Percentiles rank a stretch among this genome's conserved stretches.
These are phyloP conservation scores for Drosophila punjabiensis DNA, from an alignment of 1,140 invertebrate genomes.

Conservation along the genomic window DNA sequence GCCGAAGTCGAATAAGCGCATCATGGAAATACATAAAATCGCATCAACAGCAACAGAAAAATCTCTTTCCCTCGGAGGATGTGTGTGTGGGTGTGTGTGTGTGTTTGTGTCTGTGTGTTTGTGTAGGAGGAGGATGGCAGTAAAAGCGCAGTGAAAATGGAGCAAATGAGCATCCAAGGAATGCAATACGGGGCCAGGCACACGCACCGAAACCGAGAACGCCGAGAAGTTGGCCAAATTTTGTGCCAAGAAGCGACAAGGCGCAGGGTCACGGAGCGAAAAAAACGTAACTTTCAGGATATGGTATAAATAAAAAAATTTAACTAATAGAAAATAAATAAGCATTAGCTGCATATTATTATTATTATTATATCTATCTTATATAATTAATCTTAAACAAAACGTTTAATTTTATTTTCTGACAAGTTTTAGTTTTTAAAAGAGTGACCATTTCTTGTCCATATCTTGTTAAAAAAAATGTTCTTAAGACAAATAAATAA, in stretches of 20 bases:
- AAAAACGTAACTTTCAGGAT: neutral
- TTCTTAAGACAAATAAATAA: too few relatives aligned
- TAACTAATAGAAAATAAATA: neutral
- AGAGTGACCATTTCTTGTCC: too few relatives aligned
- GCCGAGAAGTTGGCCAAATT: slow-evolving; percentile 38
- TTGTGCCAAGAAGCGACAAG: slow-evolving; percentile 27
- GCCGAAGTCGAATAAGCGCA: slow-evolving; percentile 78
- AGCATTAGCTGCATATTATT: neutral
- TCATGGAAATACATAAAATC: slow-evolving; percentile 82
- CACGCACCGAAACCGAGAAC: slow-evolving; percentile 34
- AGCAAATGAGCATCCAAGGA: slow-evolving; percentile 77
- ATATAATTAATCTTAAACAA: too few relatives aligned
- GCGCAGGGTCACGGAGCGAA: slow-evolving; percentile 4
- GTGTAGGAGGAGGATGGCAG: slow-evolving; percentile 16
- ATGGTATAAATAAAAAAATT: too few relatives aligned
- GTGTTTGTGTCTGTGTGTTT: neutral
- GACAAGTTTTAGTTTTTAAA: too few relatives aligned
- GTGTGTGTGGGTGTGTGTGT: neutral
- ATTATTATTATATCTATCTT: too few relatives aligned
- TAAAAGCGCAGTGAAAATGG: slow-evolving; percentile 60
- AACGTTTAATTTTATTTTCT: too few relatives aligned
- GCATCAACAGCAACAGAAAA: slow-evolving; percentile 66
- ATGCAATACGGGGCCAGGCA: slow-evolving; percentile 58
- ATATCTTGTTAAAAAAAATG: too few relatives aligned
- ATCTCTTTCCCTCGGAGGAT: neutral